Conservation (phyloP, 2,888 invertebrate species). For the Dicranocentrus wangi region DNA sequence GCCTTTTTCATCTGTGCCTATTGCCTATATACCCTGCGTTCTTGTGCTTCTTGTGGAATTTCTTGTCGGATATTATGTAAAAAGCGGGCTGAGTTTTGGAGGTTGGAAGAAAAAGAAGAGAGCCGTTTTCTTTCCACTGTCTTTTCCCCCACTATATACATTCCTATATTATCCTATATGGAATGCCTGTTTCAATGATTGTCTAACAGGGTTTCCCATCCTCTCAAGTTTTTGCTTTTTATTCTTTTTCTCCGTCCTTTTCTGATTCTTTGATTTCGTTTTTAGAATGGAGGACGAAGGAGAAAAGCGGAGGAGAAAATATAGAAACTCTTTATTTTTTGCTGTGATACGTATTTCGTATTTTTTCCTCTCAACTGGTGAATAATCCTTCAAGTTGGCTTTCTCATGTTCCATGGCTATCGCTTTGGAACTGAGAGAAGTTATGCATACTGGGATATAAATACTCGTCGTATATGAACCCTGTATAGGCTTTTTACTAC, state of each 20-base stretch:
- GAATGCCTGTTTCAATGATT: slow-evolving; percentile 50
- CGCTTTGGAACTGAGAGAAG: too few relatives aligned
- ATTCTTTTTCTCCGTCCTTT: slow-evolving; percentile 21
- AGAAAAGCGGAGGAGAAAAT: slow-evolving; percentile 33
- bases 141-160: slow-evolving; percentile 14
- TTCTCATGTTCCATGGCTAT: slow-evolving; percentile 29
- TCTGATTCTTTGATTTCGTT: slow-evolving; percentile 50
- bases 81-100: slow-evolving; percentile 19
- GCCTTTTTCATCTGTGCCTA: background rate
- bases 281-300: slow-evolving; percentile 23
- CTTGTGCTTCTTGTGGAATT: slow-evolving; percentile 29
- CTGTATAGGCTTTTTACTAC: too few relatives aligned
- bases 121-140: slow-evolving; percentile 21
- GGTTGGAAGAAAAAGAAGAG: background rate
- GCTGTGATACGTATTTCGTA: background rate
- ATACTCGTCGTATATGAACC: too few relatives aligned
- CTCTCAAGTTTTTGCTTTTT: slow-evolving; percentile 5
- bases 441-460: too few relatives aligned
- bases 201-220: slow-evolving; percentile 41
- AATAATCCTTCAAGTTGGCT: slow-evolving; percentile 58
- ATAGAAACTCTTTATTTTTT: slow-evolving; percentile 44
- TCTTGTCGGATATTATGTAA: slow-evolving; percentile 35
- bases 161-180: too few relatives aligned
- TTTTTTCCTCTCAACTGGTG: slow-evolving; percentile 35
- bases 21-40: background rate